Conservation (phyloP, 2,888 invertebrate species). For the Ypsolopha scabrella region DNA sequence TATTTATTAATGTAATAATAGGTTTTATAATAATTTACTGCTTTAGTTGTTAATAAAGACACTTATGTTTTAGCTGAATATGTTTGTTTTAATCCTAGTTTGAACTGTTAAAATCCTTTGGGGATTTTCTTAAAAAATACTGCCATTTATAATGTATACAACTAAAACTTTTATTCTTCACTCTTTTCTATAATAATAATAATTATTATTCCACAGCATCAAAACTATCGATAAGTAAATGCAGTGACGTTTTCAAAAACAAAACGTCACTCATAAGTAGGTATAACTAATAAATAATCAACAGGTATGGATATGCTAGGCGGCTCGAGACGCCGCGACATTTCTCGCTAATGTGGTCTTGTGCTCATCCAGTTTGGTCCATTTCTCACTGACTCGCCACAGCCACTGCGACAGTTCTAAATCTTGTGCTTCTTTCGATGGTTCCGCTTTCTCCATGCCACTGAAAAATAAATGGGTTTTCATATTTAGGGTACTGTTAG, state of each 20-base stretch:
- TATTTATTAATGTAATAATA: slow-evolving; percentile 61
- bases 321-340: not conserved
- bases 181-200: not conserved
- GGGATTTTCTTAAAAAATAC: no score
- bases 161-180: not conserved
- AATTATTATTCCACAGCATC: not conserved
- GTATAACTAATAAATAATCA: not conserved
- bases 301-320: not conserved
- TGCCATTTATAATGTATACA: no score
- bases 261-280: not conserved
- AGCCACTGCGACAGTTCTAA: slow-evolving; percentile 73
- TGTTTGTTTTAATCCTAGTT: not conserved
- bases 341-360: slow-evolving; percentile 17
- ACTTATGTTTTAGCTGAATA: slow-evolving; percentile 15
- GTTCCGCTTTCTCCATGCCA: slow-evolving; percentile 60
- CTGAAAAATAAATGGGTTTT: slow-evolving; percentile 43
- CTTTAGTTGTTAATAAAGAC: slow-evolving; percentile 49
- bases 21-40: slow-evolving; percentile 61
- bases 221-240: not conserved
- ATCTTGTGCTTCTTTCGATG: slow-evolving; percentile 65
- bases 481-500: no score
- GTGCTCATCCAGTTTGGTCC: slow-evolving; percentile 70
- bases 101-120: not conserved
- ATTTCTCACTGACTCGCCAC: slow-evolving; percentile 85
- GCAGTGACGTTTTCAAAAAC: not conserved